A percentile compares a stretch with the other conserved stretches of the same genome.
Conservation (phyloP, 2,888 invertebrate genomes). For the Caenorhabditis doughertyi region DNA sequence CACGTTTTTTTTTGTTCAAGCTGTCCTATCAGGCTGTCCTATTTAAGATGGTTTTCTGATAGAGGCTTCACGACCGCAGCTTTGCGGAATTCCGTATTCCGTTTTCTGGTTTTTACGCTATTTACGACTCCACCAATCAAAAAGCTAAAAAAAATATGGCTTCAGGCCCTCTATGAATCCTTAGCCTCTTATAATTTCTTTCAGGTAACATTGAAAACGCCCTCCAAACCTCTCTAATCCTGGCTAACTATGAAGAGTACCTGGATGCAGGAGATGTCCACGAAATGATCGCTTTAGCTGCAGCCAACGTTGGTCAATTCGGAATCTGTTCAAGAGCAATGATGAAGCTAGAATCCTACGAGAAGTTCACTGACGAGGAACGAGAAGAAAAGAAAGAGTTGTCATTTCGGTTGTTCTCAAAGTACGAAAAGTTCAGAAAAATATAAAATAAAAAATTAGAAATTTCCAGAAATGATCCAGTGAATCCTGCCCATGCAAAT, state of each 20-base stretch:
- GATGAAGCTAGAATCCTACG: slow-evolving; percentile 90
- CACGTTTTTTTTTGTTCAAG: too few relatives aligned
- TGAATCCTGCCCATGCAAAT: slow-evolving; percentile 87
- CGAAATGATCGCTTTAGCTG: slow-evolving; percentile 86
- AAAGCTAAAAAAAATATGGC: too few relatives aligned
- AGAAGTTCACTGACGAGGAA: slow-evolving; percentile 40
- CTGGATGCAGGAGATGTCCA: slow-evolving; percentile 88
- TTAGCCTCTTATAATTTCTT: too few relatives aligned
- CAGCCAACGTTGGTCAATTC: slow-evolving; percentile 88
- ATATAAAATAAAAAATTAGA: too few relatives aligned
- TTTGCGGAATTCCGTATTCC: too few relatives aligned
- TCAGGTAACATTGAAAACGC: slow-evolving; percentile 89
- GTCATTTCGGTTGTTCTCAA: slow-evolving; percentile 48
- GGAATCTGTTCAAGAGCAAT: slow-evolving; percentile 94
- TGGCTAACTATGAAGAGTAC: slow-evolving; percentile 90
- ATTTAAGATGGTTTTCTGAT: too few relatives aligned
- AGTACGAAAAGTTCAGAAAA: too few relatives aligned
- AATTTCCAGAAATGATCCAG: slow-evolving; percentile 87
- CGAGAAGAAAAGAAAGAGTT: slow-evolving; percentile 29
- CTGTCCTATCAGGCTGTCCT: too few relatives aligned
- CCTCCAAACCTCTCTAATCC: slow-evolving; percentile 88
- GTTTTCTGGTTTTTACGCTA: too few relatives aligned
- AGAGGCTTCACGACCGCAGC: too few relatives aligned
- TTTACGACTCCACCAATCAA: too few relatives aligned
- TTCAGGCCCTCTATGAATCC: too few relatives aligned